Evolutionary conservation across 2,113 vertebrate species (phyloP), one percentile per base, ranked within the genome.

Genomic region (Dipodomys stephensi): DNA sequence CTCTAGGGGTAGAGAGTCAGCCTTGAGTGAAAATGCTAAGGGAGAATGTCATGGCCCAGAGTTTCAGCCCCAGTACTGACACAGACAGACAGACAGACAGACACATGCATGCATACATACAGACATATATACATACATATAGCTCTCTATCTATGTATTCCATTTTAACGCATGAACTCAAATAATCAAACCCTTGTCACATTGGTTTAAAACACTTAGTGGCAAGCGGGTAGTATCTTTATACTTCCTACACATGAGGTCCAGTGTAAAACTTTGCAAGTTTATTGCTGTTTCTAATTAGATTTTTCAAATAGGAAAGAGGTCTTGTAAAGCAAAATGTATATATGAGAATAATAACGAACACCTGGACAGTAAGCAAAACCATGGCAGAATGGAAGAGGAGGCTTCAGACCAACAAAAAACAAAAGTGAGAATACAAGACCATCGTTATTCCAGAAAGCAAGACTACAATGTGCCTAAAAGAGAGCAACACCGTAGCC

Each of bases 311-410:
- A 85, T 7, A 49, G 18, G 4, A 53, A 85, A 62, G 1, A 46
- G 20, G 7, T 22, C 92, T 83, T 71, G 2, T 30, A 89, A 87
- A 53, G 53, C 68, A 76, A 92, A 69, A 86, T 28, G 20, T 18
- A 67, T 35, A 49, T 2, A 6, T 15, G 64, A 30, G 93, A 79
- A 84, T 19, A 64, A 64, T 57, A 60, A 90, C 25, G 28, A 73
- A 2, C 7, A 79, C n/a, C 27, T 72, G 79, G 0, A 83, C 18
- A 82, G 65, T 44, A 86, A 11, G 19, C 32, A 92, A 92, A 92
- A 81, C 15, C 25, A 68, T 82, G 23, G 69, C 19, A 87, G 22
- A 90, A 94, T 3, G 18, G 60, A 86, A 93, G 83, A 80, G 44
- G 13, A 88, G 3, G 6, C 12, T 44, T 19, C 67, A 79, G 77